phyloP scores from a whole-genome alignment of 2,888 invertebrate species.

The Sthenelais limicola region DNA sequence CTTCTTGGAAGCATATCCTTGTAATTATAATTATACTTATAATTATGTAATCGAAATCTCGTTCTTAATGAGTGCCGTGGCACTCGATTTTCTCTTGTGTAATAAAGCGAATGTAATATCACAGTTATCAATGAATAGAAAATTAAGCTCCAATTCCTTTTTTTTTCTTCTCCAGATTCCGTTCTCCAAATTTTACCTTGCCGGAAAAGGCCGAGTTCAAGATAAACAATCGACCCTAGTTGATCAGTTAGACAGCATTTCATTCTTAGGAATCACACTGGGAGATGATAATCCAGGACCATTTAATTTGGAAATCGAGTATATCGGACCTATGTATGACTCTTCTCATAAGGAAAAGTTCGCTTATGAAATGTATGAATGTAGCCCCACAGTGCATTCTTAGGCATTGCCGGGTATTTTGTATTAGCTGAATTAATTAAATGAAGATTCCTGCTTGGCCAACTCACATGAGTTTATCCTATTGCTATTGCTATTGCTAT shows the following conservation, averaged over 20 bases:
- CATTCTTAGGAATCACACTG: conserved; percentile 86
- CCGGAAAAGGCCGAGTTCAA: conserved; percentile 88
- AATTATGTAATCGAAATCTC: no score
- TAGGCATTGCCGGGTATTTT: conserved; percentile 7
- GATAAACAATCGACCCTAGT: conserved; percentile 81
- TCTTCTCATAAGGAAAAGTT: conserved; percentile 85
- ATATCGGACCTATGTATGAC: conserved; percentile 89
- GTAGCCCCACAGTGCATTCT: conserved; percentile 36
- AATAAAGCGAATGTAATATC: no score
- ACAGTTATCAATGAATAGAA: no score
- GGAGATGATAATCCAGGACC: conserved; percentile 86
- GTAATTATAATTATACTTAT: no score
- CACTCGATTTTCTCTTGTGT: no score
- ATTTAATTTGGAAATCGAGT: conserved; percentile 93
- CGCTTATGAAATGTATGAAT: conserved; percentile 92
- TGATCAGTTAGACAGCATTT: conserved; percentile 76
- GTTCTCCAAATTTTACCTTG: conserved; percentile 90
- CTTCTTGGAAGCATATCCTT: no score
- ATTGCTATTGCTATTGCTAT: no score
- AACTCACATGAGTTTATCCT: no score
- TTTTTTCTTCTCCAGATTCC: conserved; percentile 82
- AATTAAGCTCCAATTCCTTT: not conserved
- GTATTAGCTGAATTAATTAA: no score
- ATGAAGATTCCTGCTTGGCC: no score
- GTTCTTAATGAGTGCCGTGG: no score